These are phyloP conservation scores for Acrocephalus arundinaceus DNA, from an alignment of 2,113 vertebrate species.

Conservation along the genomic window DNA sequence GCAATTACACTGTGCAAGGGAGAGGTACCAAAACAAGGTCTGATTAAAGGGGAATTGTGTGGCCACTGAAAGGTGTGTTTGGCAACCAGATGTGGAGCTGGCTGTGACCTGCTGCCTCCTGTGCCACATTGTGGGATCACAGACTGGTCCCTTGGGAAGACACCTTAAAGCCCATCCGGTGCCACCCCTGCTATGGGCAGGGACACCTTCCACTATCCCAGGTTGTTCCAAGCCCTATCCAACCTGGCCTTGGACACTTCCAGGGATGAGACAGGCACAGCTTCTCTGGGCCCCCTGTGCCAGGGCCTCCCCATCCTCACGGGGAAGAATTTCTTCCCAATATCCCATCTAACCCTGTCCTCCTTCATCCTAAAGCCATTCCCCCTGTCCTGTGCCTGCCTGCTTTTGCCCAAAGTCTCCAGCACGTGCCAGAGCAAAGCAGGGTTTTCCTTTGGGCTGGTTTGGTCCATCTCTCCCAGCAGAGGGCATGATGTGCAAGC, in stretches of 20 bases:
- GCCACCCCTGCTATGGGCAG: too few species aligned
- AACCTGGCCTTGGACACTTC: too few species aligned
- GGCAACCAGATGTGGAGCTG: background rate
- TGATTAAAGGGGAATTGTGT: background rate
- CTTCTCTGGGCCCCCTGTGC: background rate
- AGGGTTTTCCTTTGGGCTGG: fast-evolving
- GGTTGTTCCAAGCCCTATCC: too few species aligned
- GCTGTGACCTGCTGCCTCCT: background rate
- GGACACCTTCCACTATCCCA: too few species aligned
- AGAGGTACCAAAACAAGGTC: background rate
- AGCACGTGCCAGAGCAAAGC: too few species aligned
- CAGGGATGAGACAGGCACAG: too few species aligned
- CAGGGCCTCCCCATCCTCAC: background rate
- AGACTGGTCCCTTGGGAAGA: background rate
- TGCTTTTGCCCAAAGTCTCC: background rate
- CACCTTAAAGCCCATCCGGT: background rate
- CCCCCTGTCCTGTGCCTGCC: background rate
- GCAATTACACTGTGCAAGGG: fast-evolving
- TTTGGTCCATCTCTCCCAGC: background rate
- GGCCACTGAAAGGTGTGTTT: background rate
- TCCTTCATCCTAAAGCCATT: background rate
- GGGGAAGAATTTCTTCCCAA: background rate
- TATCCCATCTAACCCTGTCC: background rate
- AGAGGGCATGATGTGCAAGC: constrained; percentile 34
- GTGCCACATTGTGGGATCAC: background rate